These are phyloP conservation scores for Camelus bactrianus DNA, from an alignment of 2,113 vertebrate species.

Conservation along the genomic window DNA sequence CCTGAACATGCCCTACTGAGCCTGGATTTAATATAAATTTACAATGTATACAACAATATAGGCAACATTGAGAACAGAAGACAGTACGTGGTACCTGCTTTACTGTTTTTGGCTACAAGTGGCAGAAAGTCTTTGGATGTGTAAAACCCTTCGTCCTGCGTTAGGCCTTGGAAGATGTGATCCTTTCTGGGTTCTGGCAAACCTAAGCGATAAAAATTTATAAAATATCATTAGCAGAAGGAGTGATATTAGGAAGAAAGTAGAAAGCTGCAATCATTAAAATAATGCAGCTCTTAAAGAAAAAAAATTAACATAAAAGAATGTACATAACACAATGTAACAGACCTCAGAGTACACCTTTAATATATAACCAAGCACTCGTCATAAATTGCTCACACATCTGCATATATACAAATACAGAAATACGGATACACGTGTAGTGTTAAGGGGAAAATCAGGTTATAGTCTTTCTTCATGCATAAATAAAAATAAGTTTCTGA, in stretches of 20 bases:
- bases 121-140: constrained; percentile 96
- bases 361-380: not conserved
- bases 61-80: not conserved
- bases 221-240: constrained; percentile 35
- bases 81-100: constrained; percentile 87
- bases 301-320: not conserved
- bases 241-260: not conserved
- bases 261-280: not conserved
- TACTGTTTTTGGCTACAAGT: constrained; percentile 94
- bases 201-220: constrained; percentile 86
- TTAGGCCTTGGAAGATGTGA: constrained; percentile 91
- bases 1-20: not conserved
- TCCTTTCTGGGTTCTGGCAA: constrained; percentile 95
- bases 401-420: not conserved
- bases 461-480: not conserved
- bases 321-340: not conserved
- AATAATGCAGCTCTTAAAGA: not conserved
- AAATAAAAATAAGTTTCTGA: not conserved
- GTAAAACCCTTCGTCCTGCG: constrained; percentile 92
- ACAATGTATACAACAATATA: not conserved
- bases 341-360: not conserved
- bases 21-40: not conserved
- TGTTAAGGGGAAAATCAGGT: not conserved
- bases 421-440: not conserved
- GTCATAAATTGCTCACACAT: not conserved